Evolutionary conservation across 2,797 vertebrate genomes (phyloP), one percentile per base, ranked within the genome.

Genomic region (Hoplostethus atlanticus): DNA sequence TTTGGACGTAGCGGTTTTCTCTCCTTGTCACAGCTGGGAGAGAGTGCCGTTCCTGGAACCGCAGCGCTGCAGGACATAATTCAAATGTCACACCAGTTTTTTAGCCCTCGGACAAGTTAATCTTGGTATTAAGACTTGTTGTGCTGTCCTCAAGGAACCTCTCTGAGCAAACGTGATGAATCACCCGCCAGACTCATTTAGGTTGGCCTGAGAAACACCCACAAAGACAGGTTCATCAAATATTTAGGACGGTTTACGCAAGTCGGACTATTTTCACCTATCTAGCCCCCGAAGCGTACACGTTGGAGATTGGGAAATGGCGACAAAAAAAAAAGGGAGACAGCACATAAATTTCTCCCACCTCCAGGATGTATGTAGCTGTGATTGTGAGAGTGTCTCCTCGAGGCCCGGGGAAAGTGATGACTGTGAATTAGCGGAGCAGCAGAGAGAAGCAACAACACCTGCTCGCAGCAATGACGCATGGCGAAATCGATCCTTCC

Each of bases 381-480:
- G 53, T 44, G 46, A 31, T 38, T 60, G 53, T 58, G 48, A 66
- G 67, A 70, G 53, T 21, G 5, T 68, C 71, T 85, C 74, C 62
- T 59, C 0, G 13, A 74, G 66, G 77, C 63, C 55, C 6, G 7
- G 40, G 68, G 60, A 84, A 80, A 78, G 69, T 17, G 51, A 84
- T 66, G 76, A 80, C 72, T 77, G 57, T 82, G 80, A 87, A 83
- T 83, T 76, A 90, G 61, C 64, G 68, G 86, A 64, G 71, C 83
- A 73, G 73, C 57, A 36, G 81, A 73, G 81, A 71, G 80, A 76
- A 71, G 69, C 79, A 71, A 54, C 77, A 90, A 83, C 90, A 92
- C 87, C 90, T 92, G 88, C 83, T 83, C 71, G 38, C 65, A 70
- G 82, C 73, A 73, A 84, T 81, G 79, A 90, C 79, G 74, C 84